phyloP scores from a whole-genome alignment of 2,888 invertebrate genomes.

The Seladonia tumulorum region DNA sequence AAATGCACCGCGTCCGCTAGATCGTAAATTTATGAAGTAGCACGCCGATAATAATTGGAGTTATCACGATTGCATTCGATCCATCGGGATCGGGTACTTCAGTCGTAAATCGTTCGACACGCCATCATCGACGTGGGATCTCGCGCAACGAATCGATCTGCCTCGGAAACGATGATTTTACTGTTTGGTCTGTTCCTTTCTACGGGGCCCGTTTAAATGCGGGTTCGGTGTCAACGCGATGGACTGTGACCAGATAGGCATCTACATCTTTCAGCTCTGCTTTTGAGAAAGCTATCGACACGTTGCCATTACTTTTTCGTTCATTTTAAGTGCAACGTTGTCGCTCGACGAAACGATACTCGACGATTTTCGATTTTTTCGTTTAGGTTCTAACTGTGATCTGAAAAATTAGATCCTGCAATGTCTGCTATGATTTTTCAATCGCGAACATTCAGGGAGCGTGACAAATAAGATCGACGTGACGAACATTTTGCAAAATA shows the following conservation, averaged over 20 bases:
- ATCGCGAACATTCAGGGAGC: too few species aligned
- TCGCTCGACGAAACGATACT: neutral
- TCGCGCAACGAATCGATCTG: slow-evolving; percentile 34
- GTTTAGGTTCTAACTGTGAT: neutral
- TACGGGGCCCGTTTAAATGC: slow-evolving; percentile 18
- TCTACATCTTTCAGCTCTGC: neutral
- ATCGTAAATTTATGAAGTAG: slow-evolving; percentile 38
- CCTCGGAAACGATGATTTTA: slow-evolving; percentile 32
- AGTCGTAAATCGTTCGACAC: slow-evolving; percentile 31
- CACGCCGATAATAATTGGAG: slow-evolving; percentile 49
- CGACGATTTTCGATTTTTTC: neutral
- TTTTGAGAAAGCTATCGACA: neutral
- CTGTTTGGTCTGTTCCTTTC: neutral
- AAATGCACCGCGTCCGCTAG: slow-evolving; percentile 27
- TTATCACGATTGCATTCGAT: slow-evolving; percentile 35
- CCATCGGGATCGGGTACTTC: neutral
- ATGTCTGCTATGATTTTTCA: too few species aligned
- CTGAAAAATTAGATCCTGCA: too few species aligned
- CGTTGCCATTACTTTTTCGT: neutral
- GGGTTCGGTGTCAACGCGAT: neutral
- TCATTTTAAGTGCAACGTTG: neutral
- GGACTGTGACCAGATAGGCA: neutral
- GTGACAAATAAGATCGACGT: too few species aligned
- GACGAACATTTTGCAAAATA: too few species aligned
- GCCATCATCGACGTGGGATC: neutral